Conservation (phyloP, 2,888 invertebrate species). For the Spialia ferax region DNA sequence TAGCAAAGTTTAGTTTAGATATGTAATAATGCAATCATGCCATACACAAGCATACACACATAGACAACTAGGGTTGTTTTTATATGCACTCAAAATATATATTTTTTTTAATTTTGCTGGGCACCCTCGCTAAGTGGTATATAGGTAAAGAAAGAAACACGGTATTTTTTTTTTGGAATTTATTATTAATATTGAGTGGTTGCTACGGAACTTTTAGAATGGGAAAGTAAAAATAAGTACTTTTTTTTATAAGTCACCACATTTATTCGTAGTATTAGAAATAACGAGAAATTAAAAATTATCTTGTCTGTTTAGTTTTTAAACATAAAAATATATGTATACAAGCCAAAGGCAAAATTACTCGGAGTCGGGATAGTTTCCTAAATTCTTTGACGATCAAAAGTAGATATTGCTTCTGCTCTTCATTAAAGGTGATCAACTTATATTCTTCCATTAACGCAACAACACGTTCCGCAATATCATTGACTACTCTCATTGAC, state of each 20-base stretch:
- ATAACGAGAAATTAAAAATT: slow-evolving; percentile 6
- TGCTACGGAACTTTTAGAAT: not conserved
- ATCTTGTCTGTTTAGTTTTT: too few species aligned
- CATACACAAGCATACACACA: too few species aligned
- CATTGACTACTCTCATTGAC: slow-evolving; percentile 42
- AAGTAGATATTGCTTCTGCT: slow-evolving; percentile 45
- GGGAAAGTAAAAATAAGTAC: slow-evolving; percentile 1
- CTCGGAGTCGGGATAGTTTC: slow-evolving; percentile 19
- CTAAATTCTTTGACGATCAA: slow-evolving; percentile 42
- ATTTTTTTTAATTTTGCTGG: not conserved
- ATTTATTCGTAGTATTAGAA: not conserved
- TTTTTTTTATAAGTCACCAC: not conserved
- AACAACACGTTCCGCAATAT: slow-evolving; percentile 43
- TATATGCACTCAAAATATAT: not conserved
- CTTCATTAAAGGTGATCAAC: slow-evolving; percentile 42
- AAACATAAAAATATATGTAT: not conserved
- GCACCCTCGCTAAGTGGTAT: not conserved
- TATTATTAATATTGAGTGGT: not conserved
- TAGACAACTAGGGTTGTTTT: not conserved
- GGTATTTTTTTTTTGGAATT: not conserved
- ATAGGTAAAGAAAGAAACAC: not conserved
- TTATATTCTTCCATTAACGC: slow-evolving; percentile 44
- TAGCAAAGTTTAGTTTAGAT: slow-evolving; percentile 8
- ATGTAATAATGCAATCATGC: not conserved
- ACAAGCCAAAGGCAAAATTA: not conserved